Percentiles rank a stretch among this genome's conserved stretches.
Conservation (phyloP, 2,797 vertebrate genomes). For the Notolabrus celidotus region DNA sequence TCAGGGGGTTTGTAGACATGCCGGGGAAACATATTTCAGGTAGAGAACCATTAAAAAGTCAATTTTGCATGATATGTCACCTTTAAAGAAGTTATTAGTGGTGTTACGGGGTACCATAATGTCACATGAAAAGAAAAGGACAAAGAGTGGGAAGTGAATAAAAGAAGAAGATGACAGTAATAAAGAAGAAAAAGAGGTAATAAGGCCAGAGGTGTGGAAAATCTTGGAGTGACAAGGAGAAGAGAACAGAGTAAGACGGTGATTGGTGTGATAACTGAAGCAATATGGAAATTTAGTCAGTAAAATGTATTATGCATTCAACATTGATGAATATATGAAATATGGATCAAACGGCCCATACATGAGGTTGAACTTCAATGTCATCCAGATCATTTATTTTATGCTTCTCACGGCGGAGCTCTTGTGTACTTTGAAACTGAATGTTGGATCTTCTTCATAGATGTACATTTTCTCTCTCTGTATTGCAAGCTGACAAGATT, state of each 20-base stretch:
- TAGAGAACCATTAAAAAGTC: too few species aligned
- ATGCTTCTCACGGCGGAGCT: not conserved
- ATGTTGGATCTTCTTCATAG: not conserved
- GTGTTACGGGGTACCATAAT: too few species aligned
- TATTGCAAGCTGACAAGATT: not conserved
- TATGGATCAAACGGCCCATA: slow-evolving; percentile 7
- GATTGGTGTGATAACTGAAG: slow-evolving; percentile 26
- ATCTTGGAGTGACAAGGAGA: slow-evolving; percentile 17
- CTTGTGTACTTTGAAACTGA: not conserved
- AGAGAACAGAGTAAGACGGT: slow-evolving; percentile 23
- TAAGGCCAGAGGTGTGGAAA: not conserved
- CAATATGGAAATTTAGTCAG: slow-evolving; percentile 18
- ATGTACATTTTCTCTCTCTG: not conserved
- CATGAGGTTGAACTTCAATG: slow-evolving; percentile 19
- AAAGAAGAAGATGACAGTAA: not conserved
- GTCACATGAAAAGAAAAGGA: too few species aligned
- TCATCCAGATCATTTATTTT: slow-evolving; percentile 1
- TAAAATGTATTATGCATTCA: slow-evolving; percentile 40
- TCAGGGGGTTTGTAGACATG: too few species aligned
- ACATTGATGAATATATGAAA: slow-evolving; percentile 36
- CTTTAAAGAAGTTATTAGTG: too few species aligned
- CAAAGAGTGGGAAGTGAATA: too few species aligned
- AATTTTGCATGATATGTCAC: too few species aligned
- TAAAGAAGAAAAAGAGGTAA: not conserved
- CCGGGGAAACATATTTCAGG: too few species aligned